Base-by-base conservation (phyloP, 2,888 invertebrate species). In the Lasioglossum oenotherae region DNA sequence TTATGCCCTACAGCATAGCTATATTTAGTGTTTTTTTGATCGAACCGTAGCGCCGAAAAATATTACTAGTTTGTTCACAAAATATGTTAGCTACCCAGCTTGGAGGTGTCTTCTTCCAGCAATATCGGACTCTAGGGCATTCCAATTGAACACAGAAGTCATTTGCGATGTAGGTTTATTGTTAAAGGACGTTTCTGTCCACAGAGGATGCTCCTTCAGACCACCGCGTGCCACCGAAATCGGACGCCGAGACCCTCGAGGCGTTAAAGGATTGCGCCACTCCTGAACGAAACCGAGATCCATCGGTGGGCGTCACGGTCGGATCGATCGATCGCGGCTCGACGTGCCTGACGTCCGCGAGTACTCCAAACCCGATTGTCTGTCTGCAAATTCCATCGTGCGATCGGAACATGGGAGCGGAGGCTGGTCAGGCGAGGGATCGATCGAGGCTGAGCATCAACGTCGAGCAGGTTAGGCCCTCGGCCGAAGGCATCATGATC, bases 161-260 rank as follows among this genome's bases (percentile, higher is more conserved):
- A 16, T 16, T 46, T 23, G 19, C 23, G 49, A 6, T 19, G 5
- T 53, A 53, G 64, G 31, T 8, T 4, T 6, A 35, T 31, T 35
- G 2, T 35, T 31, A 31, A 35, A 31, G 6, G 19, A 2, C 19
- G 16, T 6, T 35, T 67, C 2, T 35, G 44, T 0, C 49, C 53
- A 16, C 78, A 87, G 87, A 83, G 5, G 80, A 87, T 19, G 44
- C 82, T 31, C 74, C 74, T 12, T 10, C 69, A 14, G 80, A 60
- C 16, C 69, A 19, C 16, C 31, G 16, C 16, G 31, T 19, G 14
- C 38, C 72, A 12, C 5, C 74, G 19, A 74, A 41, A 19, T 8
- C 31, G 44, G 57, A 74, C 27, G 4, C 12, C 38, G 71, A 79
- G 19, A 44, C 57, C 57, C 69, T 71, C 38, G 27, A 71, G 19